These are phyloP conservation scores for Lophius americanus DNA, from an alignment of 2,797 vertebrate genomes.

Conservation along the genomic window DNA sequence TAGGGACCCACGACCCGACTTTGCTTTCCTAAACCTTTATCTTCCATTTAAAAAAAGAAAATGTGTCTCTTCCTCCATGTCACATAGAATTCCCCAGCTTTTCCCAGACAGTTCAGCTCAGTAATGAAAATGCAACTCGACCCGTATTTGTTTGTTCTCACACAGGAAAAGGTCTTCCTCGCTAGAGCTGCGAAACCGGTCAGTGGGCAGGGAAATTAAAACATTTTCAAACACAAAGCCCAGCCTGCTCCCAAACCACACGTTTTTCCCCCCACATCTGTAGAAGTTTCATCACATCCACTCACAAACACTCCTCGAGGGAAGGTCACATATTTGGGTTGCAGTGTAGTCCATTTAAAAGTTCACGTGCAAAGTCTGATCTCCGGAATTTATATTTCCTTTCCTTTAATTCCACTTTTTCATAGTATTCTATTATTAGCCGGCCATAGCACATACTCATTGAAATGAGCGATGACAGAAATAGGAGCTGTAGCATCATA, in stretches of 20 bases:
- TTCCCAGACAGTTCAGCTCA: too few relatives aligned
- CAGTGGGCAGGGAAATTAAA: slow-evolving; percentile 44
- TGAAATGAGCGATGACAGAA: not conserved
- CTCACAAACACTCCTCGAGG: slow-evolving; percentile 16
- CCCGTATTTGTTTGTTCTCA: slow-evolving; percentile 3
- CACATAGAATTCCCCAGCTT: too few relatives aligned
- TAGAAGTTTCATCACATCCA: slow-evolving; percentile 26
- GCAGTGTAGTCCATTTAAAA: too few relatives aligned
- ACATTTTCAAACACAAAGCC: slow-evolving; percentile 25
- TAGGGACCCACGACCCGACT: too few relatives aligned
- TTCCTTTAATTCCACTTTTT: not conserved
- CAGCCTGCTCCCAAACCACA: slow-evolving; percentile 45
- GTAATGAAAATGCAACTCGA: slow-evolving; percentile 4
- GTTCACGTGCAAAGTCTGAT: too few relatives aligned
- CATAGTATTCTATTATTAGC: not conserved
- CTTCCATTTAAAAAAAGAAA: too few relatives aligned
- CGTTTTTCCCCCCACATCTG: slow-evolving; percentile 26
- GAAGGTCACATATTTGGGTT: too few relatives aligned
- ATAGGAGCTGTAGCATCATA: not conserved
- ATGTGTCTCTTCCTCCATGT: too few relatives aligned
- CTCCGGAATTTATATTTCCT: too few relatives aligned
- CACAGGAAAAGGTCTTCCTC: slow-evolving; percentile 21
- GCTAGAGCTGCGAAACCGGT: slow-evolving; percentile 6
- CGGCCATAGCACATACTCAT: not conserved
- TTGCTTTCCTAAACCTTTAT: too few relatives aligned